These are phyloP conservation scores for Zaprionus ghesquierei DNA, from an alignment of 1,140 invertebrate genomes.

Conservation along the genomic window DNA sequence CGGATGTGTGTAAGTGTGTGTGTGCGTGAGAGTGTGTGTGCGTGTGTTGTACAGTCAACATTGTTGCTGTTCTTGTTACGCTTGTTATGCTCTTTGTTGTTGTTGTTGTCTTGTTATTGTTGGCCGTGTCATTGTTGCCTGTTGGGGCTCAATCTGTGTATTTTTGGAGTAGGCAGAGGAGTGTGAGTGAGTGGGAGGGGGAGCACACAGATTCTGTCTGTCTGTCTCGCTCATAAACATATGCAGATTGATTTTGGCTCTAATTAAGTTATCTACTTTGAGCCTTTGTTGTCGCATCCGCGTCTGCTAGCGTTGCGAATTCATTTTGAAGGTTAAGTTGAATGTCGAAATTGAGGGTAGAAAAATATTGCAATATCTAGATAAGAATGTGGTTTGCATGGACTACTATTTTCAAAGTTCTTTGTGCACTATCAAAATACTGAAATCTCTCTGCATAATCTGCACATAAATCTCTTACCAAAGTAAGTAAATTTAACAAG, in stretches of 20 bases:
- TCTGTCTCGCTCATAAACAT: constrained; percentile 35
- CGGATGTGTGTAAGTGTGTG: constrained; percentile 58
- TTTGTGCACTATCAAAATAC: neutral
- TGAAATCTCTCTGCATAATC: neutral
- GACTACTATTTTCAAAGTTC: no score
- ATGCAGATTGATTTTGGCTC: constrained; percentile 74
- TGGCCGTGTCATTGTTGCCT: constrained; percentile 10
- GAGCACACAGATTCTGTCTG: constrained; percentile 17
- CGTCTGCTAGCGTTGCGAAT: constrained; percentile 35
- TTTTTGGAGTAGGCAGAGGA: neutral
- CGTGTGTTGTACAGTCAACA: constrained; percentile 2
- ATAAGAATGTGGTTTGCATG: neutral
- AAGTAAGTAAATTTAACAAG: neutral
- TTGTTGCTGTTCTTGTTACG: constrained; percentile 31
- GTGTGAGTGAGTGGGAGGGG: constrained; percentile 11
- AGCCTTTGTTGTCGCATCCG: constrained; percentile 42
- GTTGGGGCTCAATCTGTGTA: neutral
- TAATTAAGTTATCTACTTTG: constrained; percentile 67
- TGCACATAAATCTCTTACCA: neutral
- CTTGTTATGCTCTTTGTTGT: constrained; percentile 6
- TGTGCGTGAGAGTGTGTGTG: constrained; percentile 6
- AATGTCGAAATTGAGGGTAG: neutral
- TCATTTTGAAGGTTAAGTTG: constrained; percentile 49
- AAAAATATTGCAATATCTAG: neutral
- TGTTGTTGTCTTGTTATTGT: constrained; percentile 8